Evolutionary conservation across 2,888 invertebrate genomes (phyloP).

Genomic region (Diploptera punctata): DNA sequence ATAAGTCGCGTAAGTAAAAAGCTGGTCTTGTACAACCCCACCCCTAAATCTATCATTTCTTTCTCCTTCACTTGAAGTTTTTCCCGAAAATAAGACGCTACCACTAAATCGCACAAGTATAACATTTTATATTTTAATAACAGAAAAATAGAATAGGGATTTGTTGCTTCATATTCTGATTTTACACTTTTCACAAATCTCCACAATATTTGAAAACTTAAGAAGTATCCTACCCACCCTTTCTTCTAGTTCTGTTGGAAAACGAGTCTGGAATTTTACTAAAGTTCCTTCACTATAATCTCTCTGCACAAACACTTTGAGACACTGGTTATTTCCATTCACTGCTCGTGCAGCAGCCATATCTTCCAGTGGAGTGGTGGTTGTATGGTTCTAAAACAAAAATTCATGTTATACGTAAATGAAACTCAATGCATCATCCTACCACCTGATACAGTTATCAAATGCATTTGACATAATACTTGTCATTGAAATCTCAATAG

Average conservation of each 20-base stretch:
- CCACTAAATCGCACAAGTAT: too few species aligned
- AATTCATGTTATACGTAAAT: background rate
- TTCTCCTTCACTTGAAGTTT: too few species aligned
- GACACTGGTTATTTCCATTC: constrained; percentile 59
- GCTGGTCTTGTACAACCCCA: too few species aligned
- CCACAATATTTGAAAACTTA: too few species aligned
- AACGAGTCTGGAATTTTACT: constrained; percentile 93
- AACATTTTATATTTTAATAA: too few species aligned
- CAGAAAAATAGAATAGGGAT: too few species aligned
- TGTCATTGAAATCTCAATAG: background rate
- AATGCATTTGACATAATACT: background rate
- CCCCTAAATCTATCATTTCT: too few species aligned
- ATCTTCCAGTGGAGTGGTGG: constrained; percentile 40
- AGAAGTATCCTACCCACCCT: constrained; percentile 87
- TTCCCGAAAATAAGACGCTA: too few species aligned
- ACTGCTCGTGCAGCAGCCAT: constrained; percentile 38
- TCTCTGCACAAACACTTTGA: constrained; percentile 93
- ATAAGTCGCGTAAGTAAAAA: too few species aligned
- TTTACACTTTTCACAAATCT: too few species aligned
- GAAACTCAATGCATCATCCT: background rate
- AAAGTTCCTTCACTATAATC: constrained; percentile 97
- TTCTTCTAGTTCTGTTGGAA: constrained; percentile 93
- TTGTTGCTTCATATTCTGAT: too few species aligned
- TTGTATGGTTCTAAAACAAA: constrained; percentile 41
- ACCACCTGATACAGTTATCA: background rate